Base-by-base conservation (phyloP, 2,113 vertebrate species). In the Eolophus roseicapilla region DNA sequence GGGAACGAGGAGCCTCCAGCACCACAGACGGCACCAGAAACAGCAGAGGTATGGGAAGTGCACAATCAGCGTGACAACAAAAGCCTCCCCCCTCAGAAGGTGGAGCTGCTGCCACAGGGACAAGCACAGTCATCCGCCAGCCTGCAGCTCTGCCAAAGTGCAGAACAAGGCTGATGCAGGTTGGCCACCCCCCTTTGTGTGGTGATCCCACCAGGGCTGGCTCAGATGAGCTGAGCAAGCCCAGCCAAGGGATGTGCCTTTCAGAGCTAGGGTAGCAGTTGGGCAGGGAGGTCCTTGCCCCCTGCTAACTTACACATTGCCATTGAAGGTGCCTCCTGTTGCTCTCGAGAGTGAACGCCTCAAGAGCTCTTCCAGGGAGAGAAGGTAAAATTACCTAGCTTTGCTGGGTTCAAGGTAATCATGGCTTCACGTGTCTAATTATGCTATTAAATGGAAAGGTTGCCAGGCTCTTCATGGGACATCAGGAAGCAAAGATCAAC, bases 171-270 rank as follows among this genome's bases (percentile, higher is more conserved):
- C 55, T n/a, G 31, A 20, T 33, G 29, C 29, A n/a, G 13, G 31
- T 57, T n/a, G 55, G 31, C 55, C 55, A 13, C 21, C 2, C 5
- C 2, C 0, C 19, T n/a, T n/a, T 57, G 31, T 21, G 55, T 0
- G 2, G 33, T 57, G 55, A 57, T 21, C 31, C 31, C 55, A n/a
- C 19, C 55, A n/a, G 19, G 21, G 31, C 55, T 57, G 31, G 31
- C 31, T n/a, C 31, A 57, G 31, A 18, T 33, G 31, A 57, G 19
- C 19, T 57, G 55, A 57, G 55, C 31, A 57, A 57, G n/a, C 13
- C 20, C 33, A 59, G n/a, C 20, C 55, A 59, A 15, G 33, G 33
- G 4, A 59, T n/a, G 20, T 59, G 33, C 55, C 55, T n/a, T n/a
- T n/a, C n/a, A 28, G 50, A 52, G 27, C 55, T 6, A 57, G 5